A percentile compares a stretch with the other conserved stretches of the same genome.
These are phyloP conservation scores for Neoscelio sp. DNA, from an alignment of 2,888 invertebrate species.

Conservation along the genomic window DNA sequence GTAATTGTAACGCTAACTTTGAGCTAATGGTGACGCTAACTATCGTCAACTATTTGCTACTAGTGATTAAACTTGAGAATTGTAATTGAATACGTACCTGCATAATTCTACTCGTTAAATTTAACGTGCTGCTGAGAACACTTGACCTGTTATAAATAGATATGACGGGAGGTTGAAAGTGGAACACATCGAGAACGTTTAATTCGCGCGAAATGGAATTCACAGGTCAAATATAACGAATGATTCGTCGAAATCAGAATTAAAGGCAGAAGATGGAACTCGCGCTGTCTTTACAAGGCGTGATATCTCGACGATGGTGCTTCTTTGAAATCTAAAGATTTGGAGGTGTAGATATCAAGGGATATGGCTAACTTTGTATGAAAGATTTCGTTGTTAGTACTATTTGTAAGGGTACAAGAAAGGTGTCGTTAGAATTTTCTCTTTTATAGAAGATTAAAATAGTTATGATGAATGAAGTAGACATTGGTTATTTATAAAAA, in stretches of 20 bases:
- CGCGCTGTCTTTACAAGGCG: background rate
- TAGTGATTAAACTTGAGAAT: conserved; percentile 23
- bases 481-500: too few relatives aligned
- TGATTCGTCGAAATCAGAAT: conserved; percentile 20
- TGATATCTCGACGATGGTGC: background rate
- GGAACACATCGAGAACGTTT: conserved; percentile 65
- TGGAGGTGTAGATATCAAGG: too few relatives aligned
- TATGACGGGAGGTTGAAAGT: conserved; percentile 63
- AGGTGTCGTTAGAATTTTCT: too few relatives aligned
- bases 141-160: conserved; percentile 59
- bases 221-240: conserved; percentile 34
- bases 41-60: conserved; percentile 26
- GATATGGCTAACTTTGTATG: too few relatives aligned
- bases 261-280: background rate
- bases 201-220: conserved; percentile 43
- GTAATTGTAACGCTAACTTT: background rate
- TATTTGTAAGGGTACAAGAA: too few relatives aligned
- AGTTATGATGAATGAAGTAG: too few relatives aligned
- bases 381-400: too few relatives aligned
- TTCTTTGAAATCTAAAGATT: conserved; percentile 15
- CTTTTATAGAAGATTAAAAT: too few relatives aligned
- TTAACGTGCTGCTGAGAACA: conserved; percentile 64
- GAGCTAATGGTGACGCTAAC: background rate
- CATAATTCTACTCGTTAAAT: conserved; percentile 68
- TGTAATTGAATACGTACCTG: conserved; percentile 16